A percentile compares a stretch with the other conserved stretches of the same genome.
phyloP scores from a whole-genome alignment of 2,888 invertebrate genomes.

The Linnaemya vulpina region DNA sequence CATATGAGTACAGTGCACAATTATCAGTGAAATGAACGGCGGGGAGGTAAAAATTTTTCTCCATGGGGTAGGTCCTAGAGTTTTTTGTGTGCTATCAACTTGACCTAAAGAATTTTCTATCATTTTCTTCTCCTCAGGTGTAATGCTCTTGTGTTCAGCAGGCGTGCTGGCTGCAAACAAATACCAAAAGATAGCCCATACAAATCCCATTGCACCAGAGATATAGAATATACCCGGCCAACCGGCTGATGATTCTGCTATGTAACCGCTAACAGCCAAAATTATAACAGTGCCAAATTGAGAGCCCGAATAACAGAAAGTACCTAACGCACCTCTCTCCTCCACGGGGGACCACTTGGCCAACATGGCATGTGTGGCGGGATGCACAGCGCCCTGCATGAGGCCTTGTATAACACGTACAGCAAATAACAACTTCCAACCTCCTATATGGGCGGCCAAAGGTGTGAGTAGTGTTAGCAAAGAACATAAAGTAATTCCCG shows the following conservation, averaged over 20 bases:
- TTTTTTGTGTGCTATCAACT: conserved; percentile 76
- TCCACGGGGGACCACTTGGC: conserved; percentile 88
- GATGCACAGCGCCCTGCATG: conserved; percentile 87
- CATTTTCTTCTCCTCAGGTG: conserved; percentile 86
- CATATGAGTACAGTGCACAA: conserved; percentile 89
- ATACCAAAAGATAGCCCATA: conserved; percentile 86
- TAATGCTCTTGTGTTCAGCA: conserved; percentile 85
- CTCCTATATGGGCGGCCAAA: conserved; percentile 86
- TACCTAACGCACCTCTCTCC: conserved; percentile 87
- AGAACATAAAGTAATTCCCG: conserved; percentile 86
- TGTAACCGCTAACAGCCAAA: conserved; percentile 88
- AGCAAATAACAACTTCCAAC: conserved; percentile 85
- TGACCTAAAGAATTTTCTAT: conserved; percentile 87
- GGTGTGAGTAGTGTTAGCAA: conserved; percentile 88
- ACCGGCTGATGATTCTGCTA: conserved; percentile 87
- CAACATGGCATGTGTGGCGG: conserved; percentile 87
- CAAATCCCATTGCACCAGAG: conserved; percentile 86
- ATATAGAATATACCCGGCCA: conserved; percentile 92
- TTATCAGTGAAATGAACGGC: conserved; percentile 90
- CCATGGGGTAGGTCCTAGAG: conserved; percentile 87
- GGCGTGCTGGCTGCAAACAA: conserved; percentile 88
- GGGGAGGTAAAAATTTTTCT: conserved; percentile 87
- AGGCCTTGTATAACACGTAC: conserved; percentile 87
- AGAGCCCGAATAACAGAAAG: conserved; percentile 88
- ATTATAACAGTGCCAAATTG: conserved; percentile 92